These are phyloP conservation scores for Drosophila novamexicana DNA, from an alignment of 1,140 invertebrate genomes.

Conservation along the genomic window DNA sequence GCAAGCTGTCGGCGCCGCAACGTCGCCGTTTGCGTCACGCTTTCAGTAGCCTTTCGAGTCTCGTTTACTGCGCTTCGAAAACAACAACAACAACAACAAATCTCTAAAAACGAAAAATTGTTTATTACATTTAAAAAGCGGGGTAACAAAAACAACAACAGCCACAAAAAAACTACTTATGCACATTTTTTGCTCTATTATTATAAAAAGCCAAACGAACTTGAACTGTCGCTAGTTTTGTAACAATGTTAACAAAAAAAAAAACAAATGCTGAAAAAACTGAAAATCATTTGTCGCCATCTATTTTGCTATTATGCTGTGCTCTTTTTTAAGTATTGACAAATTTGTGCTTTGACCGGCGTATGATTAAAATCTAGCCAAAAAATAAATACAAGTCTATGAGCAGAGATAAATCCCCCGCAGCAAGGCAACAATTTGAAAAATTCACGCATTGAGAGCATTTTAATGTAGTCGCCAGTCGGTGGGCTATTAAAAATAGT, in stretches of 20 bases:
- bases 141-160: conserved; percentile 44
- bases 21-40: conserved; percentile 62
- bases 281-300: conserved; percentile 61
- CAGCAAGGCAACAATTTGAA: conserved; percentile 45
- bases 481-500: conserved; percentile 60
- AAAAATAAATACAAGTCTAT: conserved; percentile 5
- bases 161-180: conserved; percentile 11
- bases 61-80: conserved; percentile 66
- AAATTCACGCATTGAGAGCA: conserved; percentile 60
- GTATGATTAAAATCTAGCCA: conserved; percentile 68
- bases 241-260: background rate
- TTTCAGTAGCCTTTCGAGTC: conserved; percentile 63
- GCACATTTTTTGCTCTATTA: conserved; percentile 22
- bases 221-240: conserved; percentile 70
- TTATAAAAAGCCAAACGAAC: conserved; percentile 50
- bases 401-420: conserved; percentile 25
- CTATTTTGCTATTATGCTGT: conserved; percentile 38
- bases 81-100: conserved; percentile 24
- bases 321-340: conserved; percentile 64
- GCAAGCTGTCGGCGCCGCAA: conserved; percentile 71
- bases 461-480: conserved; percentile 56
- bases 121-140: conserved; percentile 52
- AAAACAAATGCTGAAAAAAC: conserved; percentile 27
- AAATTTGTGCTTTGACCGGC: conserved; percentile 60
- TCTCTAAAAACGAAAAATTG: conserved; percentile 38